Evolutionary conservation across 2,113 vertebrate genomes (phyloP).

Genomic region (Eudyptes chrysolophus): DNA sequence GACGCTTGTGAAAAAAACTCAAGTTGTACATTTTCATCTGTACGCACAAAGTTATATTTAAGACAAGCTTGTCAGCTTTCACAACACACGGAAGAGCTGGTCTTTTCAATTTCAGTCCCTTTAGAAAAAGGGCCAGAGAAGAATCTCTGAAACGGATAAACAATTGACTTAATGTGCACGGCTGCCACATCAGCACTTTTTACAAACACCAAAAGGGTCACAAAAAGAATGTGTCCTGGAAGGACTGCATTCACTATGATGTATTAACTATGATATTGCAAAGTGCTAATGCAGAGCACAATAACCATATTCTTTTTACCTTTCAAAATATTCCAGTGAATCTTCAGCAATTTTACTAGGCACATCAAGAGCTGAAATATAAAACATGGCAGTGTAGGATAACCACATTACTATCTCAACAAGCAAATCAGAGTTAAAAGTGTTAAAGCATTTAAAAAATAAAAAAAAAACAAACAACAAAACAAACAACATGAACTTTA

Average conservation of each 20-base stretch:
- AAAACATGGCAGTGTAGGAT: not conserved
- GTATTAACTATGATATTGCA: not conserved
- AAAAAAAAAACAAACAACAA: not conserved
- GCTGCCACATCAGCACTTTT: not conserved
- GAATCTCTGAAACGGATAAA: not conserved
- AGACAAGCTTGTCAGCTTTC: not conserved
- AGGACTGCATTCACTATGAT: not conserved
- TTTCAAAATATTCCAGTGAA: conserved; percentile 71
- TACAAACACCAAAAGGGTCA: not conserved
- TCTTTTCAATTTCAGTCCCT: not conserved
- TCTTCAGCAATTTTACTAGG: conserved; percentile 47
- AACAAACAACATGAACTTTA: not conserved
- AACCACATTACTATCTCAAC: not conserved
- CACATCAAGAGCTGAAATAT: not conserved
- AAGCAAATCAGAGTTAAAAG: not conserved
- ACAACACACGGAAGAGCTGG: not conserved
- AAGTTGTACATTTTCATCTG: not conserved
- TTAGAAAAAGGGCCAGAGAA: not conserved
- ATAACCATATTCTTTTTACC: conserved; percentile 49
- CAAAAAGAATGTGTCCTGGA: not conserved
- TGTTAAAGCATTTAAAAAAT: not conserved
- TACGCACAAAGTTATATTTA: not conserved
- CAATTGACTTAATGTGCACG: fast-evolving
- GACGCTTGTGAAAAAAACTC: not conserved
- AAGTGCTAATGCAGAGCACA: not conserved